Evolutionary conservation across 30 jellyfish, hydroid and myxozoan species (phyloP).

Genomic region (Nemopilema nomurai): DNA sequence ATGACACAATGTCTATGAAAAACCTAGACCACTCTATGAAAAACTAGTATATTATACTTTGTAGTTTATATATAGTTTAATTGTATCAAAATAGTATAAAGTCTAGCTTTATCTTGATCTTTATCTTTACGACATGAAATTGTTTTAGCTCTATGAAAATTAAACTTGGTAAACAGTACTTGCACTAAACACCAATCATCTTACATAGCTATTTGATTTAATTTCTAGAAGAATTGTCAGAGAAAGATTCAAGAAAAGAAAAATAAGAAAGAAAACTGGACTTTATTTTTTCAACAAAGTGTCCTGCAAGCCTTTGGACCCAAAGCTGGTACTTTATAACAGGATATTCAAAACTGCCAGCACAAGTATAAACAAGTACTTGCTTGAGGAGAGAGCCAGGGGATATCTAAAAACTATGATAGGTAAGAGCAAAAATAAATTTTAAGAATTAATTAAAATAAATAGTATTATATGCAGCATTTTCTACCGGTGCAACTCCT

Average conservation of each 20-base stretch:
- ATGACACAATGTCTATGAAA: too few relatives aligned
- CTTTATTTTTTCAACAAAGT: slow-evolving; percentile 33
- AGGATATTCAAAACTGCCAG: slow-evolving; percentile 93
- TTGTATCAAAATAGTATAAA: too few relatives aligned
- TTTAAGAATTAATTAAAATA: too few relatives aligned
- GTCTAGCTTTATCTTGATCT: too few relatives aligned
- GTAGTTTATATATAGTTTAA: too few relatives aligned
- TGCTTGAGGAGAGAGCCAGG: slow-evolving; percentile 32
- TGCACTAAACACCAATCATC: neutral
- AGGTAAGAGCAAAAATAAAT: too few relatives aligned
- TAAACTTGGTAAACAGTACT: neutral
- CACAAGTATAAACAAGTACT: slow-evolving; percentile 62
- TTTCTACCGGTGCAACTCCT: too few relatives aligned
- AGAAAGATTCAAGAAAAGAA: neutral
- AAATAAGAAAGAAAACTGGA: neutral
- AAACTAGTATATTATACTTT: too few relatives aligned
- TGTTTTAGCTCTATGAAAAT: too few relatives aligned
- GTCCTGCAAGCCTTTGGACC: slow-evolving; percentile 66
- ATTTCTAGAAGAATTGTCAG: neutral
- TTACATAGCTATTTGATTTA: neutral
- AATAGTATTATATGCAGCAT: too few relatives aligned
- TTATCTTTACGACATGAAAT: too few relatives aligned
- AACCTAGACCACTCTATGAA: too few relatives aligned
- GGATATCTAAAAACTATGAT: slow-evolving; percentile 25
- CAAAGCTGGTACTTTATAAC: slow-evolving; percentile 71